Base-by-base conservation (phyloP, 2,888 invertebrate species). In the Tenthredo notha region DNA sequence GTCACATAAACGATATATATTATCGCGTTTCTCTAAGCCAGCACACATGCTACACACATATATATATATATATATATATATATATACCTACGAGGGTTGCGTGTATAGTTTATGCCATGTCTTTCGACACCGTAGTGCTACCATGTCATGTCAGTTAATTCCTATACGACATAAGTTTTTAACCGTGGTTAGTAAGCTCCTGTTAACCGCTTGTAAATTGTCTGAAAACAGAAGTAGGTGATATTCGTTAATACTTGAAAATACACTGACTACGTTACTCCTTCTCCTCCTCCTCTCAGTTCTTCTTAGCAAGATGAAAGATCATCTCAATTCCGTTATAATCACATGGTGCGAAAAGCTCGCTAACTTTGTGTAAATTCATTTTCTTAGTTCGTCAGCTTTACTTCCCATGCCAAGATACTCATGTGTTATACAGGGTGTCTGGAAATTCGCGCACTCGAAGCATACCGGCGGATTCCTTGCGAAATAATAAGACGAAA, bases 191-290 rank as follows among this genome's bases (percentile, higher is more conserved):
- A 1, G 37, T 58, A 58, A 58, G 78, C 80, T 21, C 37, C 61
- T 21, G 15, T 50, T 80, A 40, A 80, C 18, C 33, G 58, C 80
- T 80, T 80, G 80, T 80, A 80, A 80, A 80, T 80, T 80, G 80
- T 80, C 80, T 61, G n/a, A 80, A 80, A 80, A 80, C 80, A 80
- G 2, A 77, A 43, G 74, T 18, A 29, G 33, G n/a, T 74, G n/a
- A 74, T 77, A 50, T 77, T 77, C 61, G 21, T 29, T 40, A 61
- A 80, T 80, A 61, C 58, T 80, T 25, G 80, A 80, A 77, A 77
- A 77, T 77, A 77, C 77, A 77, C 29, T 12, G 47, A 43, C 40
- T 43, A 2, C 25, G 18, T 6, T 4, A 5, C 50, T 18, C 6
- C 50, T 18, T 7, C 37, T 21, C 18, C 18, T 9, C 47, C 12